phyloP scores from a whole-genome alignment of 2,797 vertebrate species.

The Gouania willdenowi region DNA sequence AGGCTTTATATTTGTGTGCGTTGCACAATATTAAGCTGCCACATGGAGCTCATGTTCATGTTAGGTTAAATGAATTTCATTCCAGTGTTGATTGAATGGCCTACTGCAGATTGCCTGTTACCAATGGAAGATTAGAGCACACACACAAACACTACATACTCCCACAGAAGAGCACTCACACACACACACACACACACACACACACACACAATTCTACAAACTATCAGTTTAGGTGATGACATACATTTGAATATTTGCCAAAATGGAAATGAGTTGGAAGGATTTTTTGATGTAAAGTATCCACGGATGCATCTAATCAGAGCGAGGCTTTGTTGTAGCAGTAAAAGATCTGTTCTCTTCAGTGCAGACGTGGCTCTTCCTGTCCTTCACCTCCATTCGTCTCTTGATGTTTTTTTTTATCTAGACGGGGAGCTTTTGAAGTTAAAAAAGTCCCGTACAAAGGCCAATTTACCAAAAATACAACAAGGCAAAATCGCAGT shows the following conservation, averaged over 20 bases:
- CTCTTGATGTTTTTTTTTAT: slow-evolving; percentile 38
- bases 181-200: background rate
- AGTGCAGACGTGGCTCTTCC: slow-evolving; percentile 39
- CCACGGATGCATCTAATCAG: slow-evolving; percentile 56
- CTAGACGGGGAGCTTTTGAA: slow-evolving; percentile 46
- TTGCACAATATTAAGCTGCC: slow-evolving; percentile 7
- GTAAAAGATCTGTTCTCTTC: slow-evolving; percentile 31
- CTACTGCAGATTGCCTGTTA: slow-evolving; percentile 20
- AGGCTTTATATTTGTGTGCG: background rate
- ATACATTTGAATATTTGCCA: background rate
- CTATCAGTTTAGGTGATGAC: background rate
- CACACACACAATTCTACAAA: background rate
- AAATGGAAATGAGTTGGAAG: slow-evolving; percentile 16
- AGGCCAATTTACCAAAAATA: slow-evolving; percentile 54
- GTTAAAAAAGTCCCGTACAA: slow-evolving; percentile 43
- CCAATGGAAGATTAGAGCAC: slow-evolving; percentile 30
- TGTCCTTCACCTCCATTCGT: background rate
- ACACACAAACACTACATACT: slow-evolving; percentile 17
- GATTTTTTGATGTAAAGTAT: slow-evolving; percentile 26
- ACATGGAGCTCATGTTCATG: slow-evolving; percentile 2
- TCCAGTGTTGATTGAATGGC: slow-evolving; percentile 22
- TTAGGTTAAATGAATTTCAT: slow-evolving; percentile 23
- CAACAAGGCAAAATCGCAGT: slow-evolving; percentile 42
- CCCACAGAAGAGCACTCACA: slow-evolving; percentile 13
- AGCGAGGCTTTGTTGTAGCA: slow-evolving; percentile 39